phyloP scores from a whole-genome alignment of 64 coral and sea anemone species.

The Hydrozoanthus tunicans region DNA sequence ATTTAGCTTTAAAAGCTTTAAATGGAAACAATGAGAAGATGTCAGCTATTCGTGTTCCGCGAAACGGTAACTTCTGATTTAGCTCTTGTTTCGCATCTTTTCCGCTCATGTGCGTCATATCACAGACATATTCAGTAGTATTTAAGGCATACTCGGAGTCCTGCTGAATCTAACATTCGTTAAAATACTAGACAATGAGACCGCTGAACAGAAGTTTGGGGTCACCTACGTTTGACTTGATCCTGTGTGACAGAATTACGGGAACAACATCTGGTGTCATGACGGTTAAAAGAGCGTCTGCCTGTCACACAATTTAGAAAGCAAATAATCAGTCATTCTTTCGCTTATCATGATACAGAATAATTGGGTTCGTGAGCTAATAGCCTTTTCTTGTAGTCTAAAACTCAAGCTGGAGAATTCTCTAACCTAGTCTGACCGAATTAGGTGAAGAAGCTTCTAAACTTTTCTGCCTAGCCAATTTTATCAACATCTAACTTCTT shows the following conservation, averaged over 20 bases:
- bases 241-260: conserved; percentile 80
- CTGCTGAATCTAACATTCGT: not conserved
- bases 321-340: not conserved
- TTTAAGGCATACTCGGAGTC: not conserved
- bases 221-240: conserved; percentile 69
- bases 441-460: no score
- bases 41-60: no score
- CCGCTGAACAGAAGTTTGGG: not conserved
- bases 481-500: no score
- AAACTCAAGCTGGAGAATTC: not conserved
- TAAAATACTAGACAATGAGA: not conserved
- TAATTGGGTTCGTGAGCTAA: not conserved
- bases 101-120: no score
- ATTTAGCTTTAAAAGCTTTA: no score
- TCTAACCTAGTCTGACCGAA: not conserved
- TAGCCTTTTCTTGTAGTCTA: no score
- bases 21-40: no score
- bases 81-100: no score
- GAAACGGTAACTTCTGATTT: no score
- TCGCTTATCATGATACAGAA: not conserved
- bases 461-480: no score
- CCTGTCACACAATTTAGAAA: conserved; percentile 51
- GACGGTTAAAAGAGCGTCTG: conserved; percentile 81
- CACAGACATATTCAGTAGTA: no score
- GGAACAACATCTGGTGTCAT: conserved; percentile 91